These are phyloP conservation scores for Hecatera dysodea DNA, from an alignment of 2,888 invertebrate genomes.

Conservation along the genomic window DNA sequence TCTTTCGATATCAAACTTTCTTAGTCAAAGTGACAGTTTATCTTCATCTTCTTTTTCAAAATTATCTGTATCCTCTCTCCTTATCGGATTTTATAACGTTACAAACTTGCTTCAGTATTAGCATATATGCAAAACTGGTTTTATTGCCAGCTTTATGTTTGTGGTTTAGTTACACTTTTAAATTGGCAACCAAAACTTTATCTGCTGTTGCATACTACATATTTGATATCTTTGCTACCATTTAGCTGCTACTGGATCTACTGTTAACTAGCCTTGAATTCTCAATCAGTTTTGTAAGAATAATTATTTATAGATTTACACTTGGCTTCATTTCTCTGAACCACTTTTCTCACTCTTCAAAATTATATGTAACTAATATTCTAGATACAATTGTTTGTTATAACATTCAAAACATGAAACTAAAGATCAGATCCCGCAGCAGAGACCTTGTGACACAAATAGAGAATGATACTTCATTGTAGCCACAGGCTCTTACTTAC, in stretches of 20 bases:
- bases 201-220: background rate
- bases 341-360: background rate
- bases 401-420: constrained; percentile 36
- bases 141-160: background rate
- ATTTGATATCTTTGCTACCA: background rate
- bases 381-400: background rate
- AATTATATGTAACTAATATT: background rate
- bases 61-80: background rate
- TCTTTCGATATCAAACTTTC: background rate
- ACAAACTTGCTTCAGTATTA: too few relatives aligned
- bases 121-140: too few relatives aligned
- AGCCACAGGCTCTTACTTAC: constrained; percentile 69
- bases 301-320: background rate
- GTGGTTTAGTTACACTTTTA: background rate
- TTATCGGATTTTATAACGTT: background rate
- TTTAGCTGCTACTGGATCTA: too few relatives aligned
- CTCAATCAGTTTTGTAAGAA: background rate
- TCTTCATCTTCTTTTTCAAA: background rate
- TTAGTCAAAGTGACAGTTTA: too few relatives aligned
- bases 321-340: background rate
- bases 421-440: constrained; percentile 48
- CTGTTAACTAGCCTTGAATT: too few relatives aligned
- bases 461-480: constrained; percentile 75
- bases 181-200: background rate
- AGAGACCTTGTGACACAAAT: constrained; percentile 76